Conservation (phyloP, 2,797 vertebrate species). For the Allobates femoralis region DNA sequence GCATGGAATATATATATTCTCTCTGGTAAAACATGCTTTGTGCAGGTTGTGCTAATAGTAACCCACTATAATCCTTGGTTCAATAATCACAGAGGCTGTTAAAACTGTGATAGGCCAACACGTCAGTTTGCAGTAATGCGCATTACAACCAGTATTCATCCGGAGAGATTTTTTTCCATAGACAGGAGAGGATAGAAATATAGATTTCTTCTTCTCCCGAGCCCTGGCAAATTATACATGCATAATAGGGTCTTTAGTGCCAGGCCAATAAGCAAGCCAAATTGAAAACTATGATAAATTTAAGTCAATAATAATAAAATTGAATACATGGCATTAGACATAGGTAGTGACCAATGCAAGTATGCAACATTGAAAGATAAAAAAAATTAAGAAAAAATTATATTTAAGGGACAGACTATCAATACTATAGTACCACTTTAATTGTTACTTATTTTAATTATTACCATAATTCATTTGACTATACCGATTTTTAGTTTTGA, state of each 20-base stretch:
- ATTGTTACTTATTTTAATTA: too few relatives aligned
- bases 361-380: background rate
- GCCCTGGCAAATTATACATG: conserved; percentile 19
- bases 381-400: too few relatives aligned
- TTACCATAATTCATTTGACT: too few relatives aligned
- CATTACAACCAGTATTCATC: conserved; percentile 23
- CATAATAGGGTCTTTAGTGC: conserved; percentile 33
- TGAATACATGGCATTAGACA: background rate
- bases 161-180: background rate
- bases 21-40: conserved; percentile 39
- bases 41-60: conserved; percentile 36
- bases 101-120: conserved; percentile 13
- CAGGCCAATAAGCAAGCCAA: conserved; percentile 14
- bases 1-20: conserved; percentile 31
- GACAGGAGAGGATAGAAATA: conserved; percentile 31
- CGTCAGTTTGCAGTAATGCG: conserved; percentile 24
- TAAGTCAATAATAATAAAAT: conserved; percentile 29
- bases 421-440: too few relatives aligned
- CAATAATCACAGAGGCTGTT: conserved; percentile 20
- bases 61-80: conserved; percentile 43
- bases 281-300: conserved; percentile 27
- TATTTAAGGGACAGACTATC: too few relatives aligned
- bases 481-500: too few relatives aligned
- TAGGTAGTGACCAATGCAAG: background rate
- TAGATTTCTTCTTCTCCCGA: conserved; percentile 29